phyloP scores from a whole-genome alignment of 2,888 invertebrate species.

The Lasioglossum villosulum region DNA sequence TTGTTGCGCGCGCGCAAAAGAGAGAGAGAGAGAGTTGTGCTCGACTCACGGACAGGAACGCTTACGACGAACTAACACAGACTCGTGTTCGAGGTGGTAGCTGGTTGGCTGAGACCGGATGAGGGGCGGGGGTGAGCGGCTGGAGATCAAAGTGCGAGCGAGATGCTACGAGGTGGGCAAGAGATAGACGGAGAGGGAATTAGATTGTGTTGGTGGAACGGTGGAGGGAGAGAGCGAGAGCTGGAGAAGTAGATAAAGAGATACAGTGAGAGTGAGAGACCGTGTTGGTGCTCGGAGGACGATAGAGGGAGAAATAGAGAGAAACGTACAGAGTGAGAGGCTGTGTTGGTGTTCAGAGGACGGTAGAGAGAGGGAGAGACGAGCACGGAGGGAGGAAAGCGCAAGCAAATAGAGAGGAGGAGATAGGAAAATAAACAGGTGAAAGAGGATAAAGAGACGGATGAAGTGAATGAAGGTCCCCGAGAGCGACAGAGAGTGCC shows the following conservation, averaged over 20 bases:
- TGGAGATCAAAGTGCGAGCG: constrained; percentile 27
- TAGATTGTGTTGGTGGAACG: background rate
- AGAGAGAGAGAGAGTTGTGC: background rate
- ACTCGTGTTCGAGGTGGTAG: background rate
- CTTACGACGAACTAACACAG: background rate
- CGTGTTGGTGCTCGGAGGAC: background rate
- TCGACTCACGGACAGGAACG: background rate
- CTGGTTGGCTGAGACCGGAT: background rate
- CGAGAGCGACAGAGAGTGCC: constrained; percentile 7
- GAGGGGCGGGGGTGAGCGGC: background rate
- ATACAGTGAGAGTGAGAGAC: background rate
- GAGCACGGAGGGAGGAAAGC: constrained; percentile 14
- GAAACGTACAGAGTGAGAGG: background rate
- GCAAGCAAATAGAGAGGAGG: constrained; percentile 36
- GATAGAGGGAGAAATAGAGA: background rate
- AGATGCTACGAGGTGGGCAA: background rate
- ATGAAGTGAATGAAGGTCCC: constrained; percentile 33
- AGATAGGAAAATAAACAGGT: constrained; percentile 41
- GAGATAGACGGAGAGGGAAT: background rate
- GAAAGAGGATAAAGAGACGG: constrained; percentile 39
- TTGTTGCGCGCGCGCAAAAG: constrained; percentile 25
- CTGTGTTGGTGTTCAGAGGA: background rate
- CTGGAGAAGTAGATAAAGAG: background rate
- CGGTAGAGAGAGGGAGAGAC: background rate
- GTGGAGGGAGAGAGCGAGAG: background rate